Evolutionary conservation across 2,113 vertebrate genomes (phyloP).

Genomic region (Cavia porcellus): DNA sequence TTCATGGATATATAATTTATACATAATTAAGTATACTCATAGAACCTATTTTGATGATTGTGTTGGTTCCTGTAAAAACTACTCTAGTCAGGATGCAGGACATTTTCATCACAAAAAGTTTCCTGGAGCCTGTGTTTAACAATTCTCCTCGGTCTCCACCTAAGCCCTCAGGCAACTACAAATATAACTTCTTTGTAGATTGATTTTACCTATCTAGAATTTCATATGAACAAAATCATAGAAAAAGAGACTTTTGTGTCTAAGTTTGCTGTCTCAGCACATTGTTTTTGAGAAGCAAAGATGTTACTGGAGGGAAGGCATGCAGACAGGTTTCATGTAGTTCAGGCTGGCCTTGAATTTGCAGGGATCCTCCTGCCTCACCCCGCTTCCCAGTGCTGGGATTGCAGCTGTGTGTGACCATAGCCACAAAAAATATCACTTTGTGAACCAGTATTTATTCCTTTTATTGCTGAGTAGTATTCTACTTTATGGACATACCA

Average conservation of each 20-base stretch:
- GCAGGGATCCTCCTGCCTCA: background rate
- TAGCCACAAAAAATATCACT: background rate
- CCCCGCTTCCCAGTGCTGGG: background rate
- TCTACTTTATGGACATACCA: background rate
- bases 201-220: conserved; percentile 10
- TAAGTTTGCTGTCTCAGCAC: background rate
- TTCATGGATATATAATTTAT: background rate
- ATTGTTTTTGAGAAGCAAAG: background rate
- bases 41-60: background rate
- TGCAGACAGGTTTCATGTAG: background rate
- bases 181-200: background rate
- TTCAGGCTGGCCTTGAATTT: background rate
- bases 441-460: background rate
- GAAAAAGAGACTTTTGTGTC: background rate
- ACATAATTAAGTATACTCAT: background rate
- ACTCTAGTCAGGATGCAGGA: rapidly evolving
- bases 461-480: background rate
- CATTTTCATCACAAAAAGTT: background rate
- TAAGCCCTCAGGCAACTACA: background rate
- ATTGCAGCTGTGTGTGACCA: background rate
- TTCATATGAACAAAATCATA: background rate
- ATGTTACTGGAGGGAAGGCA: background rate
- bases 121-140: background rate
- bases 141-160: background rate
- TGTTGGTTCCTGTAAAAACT: background rate